Evolutionary conservation across 2,888 invertebrate genomes (phyloP), one percentile per base, ranked within the genome.

Genomic region (Acleris cristana): DNA sequence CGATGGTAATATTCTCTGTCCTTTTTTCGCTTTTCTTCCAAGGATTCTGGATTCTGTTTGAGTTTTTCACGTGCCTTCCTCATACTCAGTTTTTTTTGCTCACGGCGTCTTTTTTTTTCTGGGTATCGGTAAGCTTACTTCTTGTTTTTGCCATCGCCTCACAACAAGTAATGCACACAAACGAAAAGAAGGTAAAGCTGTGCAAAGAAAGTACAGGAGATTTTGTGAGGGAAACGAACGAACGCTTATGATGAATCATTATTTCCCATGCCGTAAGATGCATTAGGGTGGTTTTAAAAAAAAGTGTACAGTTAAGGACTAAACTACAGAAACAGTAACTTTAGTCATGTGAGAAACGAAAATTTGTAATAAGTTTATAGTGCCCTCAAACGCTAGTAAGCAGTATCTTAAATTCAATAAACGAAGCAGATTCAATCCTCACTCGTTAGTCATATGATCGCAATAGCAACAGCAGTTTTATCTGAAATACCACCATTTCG

Each of bases 111-210:
- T 49, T 49, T 49, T 26, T 49, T 49, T 49, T 49, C n/a, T 49
- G 30, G 30, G 1, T 49, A 19, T 49, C 49, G 49, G 18, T n/a
- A 19, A 18, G n/a, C 2, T 49, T 49, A 18, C n/a, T 49, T 49
- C 49, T 18, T 49, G 19, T 49, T 10, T 49, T 7, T 10, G n/a
- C 49, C 49, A 49, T 49, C 49, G 10, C 49, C 49, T 18, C 49
- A 49, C 49, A 49, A 49, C 49, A 49, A 49, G 49, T 19, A 49
- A 49, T 49, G 49, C 49, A 49, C 49, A 49, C 18, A 49, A 49
- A 49, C 49, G 6, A 49, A 49, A 49, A 3, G 49, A 30, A 30
- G 30, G 30, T 30, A 30, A 30, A 30, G 30, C 30, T 30, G 30
- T 30, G 30, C 30, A 30, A 30, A 30, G 30, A 30, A 30, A 30